These are phyloP conservation scores for Micronisus gabar DNA, from an alignment of 2,113 vertebrate species.

Conservation along the genomic window DNA sequence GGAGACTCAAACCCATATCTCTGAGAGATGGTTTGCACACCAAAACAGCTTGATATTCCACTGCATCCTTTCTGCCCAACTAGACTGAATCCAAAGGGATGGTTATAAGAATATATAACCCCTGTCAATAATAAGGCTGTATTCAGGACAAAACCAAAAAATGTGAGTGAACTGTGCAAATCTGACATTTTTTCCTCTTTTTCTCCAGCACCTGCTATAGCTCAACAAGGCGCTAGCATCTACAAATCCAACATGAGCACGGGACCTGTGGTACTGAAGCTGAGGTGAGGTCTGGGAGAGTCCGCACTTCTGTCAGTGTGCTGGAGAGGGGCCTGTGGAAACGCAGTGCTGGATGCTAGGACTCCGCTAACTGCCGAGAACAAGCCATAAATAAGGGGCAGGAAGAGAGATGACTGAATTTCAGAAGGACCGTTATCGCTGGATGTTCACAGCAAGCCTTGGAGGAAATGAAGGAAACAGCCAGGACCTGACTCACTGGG, in stretches of 20 bases:
- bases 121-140: not conserved
- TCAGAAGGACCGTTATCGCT: not conserved
- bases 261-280: not conserved
- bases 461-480: constrained; percentile 28
- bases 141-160: not conserved
- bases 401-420: not conserved
- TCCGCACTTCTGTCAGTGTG: not conserved
- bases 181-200: not conserved
- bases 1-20: not conserved
- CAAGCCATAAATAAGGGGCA: not conserved
- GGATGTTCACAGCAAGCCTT: not conserved
- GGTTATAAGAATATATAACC: not conserved
- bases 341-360: not conserved
- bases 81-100: not conserved
- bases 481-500: not conserved
- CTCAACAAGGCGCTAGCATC: not conserved
- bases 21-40: not conserved
- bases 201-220: not conserved
- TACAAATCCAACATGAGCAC: not conserved
- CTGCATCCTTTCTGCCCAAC: not conserved
- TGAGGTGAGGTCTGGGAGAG: not conserved
- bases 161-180: not conserved
- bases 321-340: not conserved
- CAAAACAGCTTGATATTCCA: not conserved
- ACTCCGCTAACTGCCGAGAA: not conserved